Evolutionary conservation across 53 echinoderm and acorn worm genomes (phyloP).

Genomic region (Arbacia lixula): DNA sequence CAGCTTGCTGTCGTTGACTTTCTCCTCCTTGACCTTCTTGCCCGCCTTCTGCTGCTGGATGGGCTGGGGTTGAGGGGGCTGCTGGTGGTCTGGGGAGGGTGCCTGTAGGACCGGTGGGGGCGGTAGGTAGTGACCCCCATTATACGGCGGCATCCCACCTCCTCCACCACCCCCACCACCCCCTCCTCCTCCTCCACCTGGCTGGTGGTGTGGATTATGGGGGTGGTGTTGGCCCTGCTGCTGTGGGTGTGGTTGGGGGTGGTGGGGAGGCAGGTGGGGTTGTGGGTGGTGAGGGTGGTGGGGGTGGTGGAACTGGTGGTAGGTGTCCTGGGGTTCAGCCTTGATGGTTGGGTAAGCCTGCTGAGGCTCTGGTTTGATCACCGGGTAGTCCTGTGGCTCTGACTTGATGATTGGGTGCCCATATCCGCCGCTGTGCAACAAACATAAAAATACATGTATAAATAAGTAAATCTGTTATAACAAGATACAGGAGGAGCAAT

Average conservation of each 20-base stretch:
- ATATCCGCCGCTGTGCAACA: conserved; percentile 17
- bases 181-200: conserved; percentile 7
- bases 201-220: conserved; percentile 4
- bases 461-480: too few relatives aligned
- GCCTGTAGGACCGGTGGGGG: conserved; percentile 29
- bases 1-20: conserved; percentile 68
- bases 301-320: conserved; percentile 20
- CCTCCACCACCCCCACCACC: conserved; percentile 5
- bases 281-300: conserved; percentile 11
- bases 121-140: conserved; percentile 24
- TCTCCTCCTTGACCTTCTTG: conserved; percentile 94
- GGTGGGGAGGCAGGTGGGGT: too few relatives aligned
- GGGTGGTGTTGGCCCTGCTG: neutral
- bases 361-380: conserved; percentile 51
- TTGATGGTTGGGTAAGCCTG: conserved; percentile 48
- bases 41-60: conserved; percentile 52
- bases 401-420: conserved; percentile 56
- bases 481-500: too few relatives aligned
- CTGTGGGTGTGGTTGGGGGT: neutral
- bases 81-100: conserved; percentile 20
- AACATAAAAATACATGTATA: too few relatives aligned
- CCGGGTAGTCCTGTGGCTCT: conserved; percentile 50
- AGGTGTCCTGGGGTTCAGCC: conserved; percentile 44
- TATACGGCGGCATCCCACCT: conserved; percentile 1
- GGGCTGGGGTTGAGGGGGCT: conserved; percentile 17